Evolutionary conservation across 2,888 invertebrate genomes (phyloP).

Genomic region (Drosophila falleni): DNA sequence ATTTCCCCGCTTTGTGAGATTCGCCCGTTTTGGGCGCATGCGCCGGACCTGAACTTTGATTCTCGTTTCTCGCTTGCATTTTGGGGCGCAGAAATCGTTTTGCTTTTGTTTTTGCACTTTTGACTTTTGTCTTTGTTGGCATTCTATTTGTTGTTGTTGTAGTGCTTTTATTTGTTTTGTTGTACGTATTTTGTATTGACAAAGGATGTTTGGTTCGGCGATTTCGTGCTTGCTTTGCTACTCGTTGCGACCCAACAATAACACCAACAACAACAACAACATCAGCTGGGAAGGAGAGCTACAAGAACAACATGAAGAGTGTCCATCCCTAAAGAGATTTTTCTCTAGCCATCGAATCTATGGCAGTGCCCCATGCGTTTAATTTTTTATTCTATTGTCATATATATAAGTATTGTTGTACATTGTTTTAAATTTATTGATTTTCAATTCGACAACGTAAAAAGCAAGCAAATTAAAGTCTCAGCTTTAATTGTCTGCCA

Average conservation of each 20-base stretch:
- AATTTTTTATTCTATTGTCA: constrained; percentile 39
- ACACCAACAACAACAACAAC: constrained; percentile 36
- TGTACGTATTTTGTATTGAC: constrained; percentile 79
- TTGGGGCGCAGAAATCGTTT: constrained; percentile 53
- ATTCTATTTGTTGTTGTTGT: constrained; percentile 40
- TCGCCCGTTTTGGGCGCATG: constrained; percentile 56
- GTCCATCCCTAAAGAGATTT: constrained; percentile 64
- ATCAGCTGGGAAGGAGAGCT: constrained; percentile 19
- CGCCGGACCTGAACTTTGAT: constrained; percentile 33
- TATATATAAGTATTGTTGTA: constrained; percentile 18
- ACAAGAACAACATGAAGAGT: constrained; percentile 34
- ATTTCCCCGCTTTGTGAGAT: constrained; percentile 66
- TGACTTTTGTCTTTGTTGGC: constrained; percentile 80
- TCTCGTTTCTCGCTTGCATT: constrained; percentile 43
- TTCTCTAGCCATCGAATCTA: constrained; percentile 56
- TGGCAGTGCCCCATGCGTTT: constrained; percentile 42
- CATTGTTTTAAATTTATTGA: constrained; percentile 77
- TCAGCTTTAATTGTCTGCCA: constrained; percentile 62
- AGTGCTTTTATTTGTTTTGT: constrained; percentile 69
- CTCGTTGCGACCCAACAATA: constrained; percentile 48
- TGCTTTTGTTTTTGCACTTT: constrained; percentile 59
- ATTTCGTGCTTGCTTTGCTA: constrained; percentile 70
- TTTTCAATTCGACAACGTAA: constrained; percentile 59
- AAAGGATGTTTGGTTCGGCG: constrained; percentile 81
- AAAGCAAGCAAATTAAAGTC: constrained; percentile 57